Base-by-base conservation (phyloP, 2,113 vertebrate genomes). In the Ifrita kowaldi region DNA sequence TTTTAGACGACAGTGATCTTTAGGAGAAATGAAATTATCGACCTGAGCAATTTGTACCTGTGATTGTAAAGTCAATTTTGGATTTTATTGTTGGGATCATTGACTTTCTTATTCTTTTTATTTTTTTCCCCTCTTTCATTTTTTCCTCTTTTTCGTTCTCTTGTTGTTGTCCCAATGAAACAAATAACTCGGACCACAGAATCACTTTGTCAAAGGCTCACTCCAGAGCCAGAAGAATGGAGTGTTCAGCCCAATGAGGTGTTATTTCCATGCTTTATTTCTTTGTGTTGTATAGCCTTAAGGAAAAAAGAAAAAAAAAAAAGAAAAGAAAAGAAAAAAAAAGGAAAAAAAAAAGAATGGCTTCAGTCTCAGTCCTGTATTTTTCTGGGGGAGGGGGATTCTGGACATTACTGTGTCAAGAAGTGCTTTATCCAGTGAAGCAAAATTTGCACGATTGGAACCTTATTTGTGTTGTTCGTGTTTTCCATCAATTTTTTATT, bases 281-380 rank as follows among this genome's bases (percentile, higher is more conserved):
- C 80, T 93, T 98, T 98, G 98, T 99, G 98, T 99, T 99, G 98
- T 99, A 98, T 98, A 99, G 98, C 98, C 99, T 99, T 99, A 99
- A 95, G 85, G 68, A 53, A 93, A 87, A 94, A 88, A 83, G 14
- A 55, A 53, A 63, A 26, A 44, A 33, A 81, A 52, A 64, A 80
- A 49, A 52, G n/a, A 10, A 15, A 2, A 26, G 33, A 60, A 80
- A 5, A 10, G 16, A 59, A 83, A 77, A 46, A 85, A 88, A 57
- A 13, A 9, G 33, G 35, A 91, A 95, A 89, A 97, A 28, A 87
- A 89, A 97, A 98, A 97, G 97, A 97, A 96, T 95, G 97, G 97
- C 98, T 98, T 98, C 96, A 95, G 97, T 98, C 98, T 97, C 97
- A 97, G 98, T 98, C 97, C 98, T 98, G 97, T 98, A 90, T 98